These are phyloP conservation scores for Crotalus viridis DNA, from an alignment of 2,113 vertebrate genomes.

Conservation along the genomic window DNA sequence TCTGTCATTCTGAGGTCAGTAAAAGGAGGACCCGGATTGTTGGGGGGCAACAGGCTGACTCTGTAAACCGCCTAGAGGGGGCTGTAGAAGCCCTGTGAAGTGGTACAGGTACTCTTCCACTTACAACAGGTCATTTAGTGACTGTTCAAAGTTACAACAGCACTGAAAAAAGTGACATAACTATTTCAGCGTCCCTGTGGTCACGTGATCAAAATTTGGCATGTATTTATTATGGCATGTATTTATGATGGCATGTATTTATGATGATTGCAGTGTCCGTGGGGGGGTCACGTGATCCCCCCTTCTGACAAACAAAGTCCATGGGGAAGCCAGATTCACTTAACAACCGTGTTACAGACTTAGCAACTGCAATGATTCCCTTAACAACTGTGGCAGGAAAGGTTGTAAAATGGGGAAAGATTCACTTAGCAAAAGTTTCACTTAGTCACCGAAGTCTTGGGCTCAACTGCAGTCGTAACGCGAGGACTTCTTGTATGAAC, in stretches of 20 bases:
- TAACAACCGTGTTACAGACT: neutral
- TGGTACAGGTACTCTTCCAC: neutral
- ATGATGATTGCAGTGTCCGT: neutral
- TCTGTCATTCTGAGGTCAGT: too few species aligned
- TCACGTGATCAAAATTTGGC: neutral
- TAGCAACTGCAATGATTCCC: neutral
- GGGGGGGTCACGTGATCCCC: neutral
- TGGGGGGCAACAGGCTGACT: neutral
- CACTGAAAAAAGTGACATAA: neutral
- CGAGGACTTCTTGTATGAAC: neutral
- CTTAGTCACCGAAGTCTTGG: neutral
- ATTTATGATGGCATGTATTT: neutral
- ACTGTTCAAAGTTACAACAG: neutral
- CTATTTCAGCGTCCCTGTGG: neutral
- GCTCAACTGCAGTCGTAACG: neutral
- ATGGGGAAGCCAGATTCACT: neutral
- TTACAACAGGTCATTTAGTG: neutral
- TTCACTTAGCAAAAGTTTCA: neutral
- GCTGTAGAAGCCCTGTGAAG: neutral
- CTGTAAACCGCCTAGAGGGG: neutral
- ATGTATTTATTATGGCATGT: neutral
- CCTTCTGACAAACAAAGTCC: neutral
- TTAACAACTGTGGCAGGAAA: neutral
- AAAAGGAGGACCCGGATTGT: neutral
- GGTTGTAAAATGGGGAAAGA: neutral